Percentiles rank a stretch among this genome's conserved stretches.
Conservation (phyloP, 1,140 invertebrate genomes). For the Anagrus nilaparvatae region DNA sequence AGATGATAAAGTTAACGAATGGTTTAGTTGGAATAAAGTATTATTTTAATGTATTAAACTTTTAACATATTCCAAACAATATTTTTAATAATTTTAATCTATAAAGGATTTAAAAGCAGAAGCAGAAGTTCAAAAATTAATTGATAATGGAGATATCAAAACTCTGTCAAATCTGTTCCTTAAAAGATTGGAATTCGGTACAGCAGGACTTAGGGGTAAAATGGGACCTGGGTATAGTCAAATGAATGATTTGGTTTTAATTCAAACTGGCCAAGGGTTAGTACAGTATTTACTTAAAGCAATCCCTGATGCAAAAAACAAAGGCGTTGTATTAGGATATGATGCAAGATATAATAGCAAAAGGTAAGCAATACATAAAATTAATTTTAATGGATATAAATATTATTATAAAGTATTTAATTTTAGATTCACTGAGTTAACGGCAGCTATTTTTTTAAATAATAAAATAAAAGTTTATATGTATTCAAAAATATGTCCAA, state of each 20-base stretch:
- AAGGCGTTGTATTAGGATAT: constrained; percentile 84
- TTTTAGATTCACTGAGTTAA: constrained; percentile 81
- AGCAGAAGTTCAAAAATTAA: constrained; percentile 44
- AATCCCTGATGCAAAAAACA: constrained; percentile 42
- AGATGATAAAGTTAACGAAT: constrained; percentile 50
- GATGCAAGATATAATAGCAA: constrained; percentile 92
- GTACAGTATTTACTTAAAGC: constrained; percentile 61
- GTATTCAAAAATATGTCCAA: constrained; percentile 74
- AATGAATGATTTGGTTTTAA: constrained; percentile 96
- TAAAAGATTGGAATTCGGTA: constrained; percentile 71
- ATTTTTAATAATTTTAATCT: constrained; percentile 12
- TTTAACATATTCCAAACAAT: constrained; percentile 1
- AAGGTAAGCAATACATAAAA: constrained; percentile 45
- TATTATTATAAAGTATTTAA: constrained; percentile 6
- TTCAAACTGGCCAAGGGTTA: constrained; percentile 93
- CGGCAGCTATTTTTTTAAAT: constrained; percentile 73
- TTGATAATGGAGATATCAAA: constrained; percentile 40
- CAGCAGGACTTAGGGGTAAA: constrained; percentile 78
- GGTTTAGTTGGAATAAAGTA: constrained; percentile 56
- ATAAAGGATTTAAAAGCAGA: constrained; percentile 41
- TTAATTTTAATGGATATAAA: constrained; percentile 3
- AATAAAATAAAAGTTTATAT: constrained; percentile 73
- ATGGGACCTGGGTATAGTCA: constrained; percentile 89
- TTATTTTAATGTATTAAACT: constrained; percentile 4
- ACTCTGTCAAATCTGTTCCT: constrained; percentile 50